Conservation (phyloP, 1,140 invertebrate genomes). For the Drosophila kanapiae region DNA sequence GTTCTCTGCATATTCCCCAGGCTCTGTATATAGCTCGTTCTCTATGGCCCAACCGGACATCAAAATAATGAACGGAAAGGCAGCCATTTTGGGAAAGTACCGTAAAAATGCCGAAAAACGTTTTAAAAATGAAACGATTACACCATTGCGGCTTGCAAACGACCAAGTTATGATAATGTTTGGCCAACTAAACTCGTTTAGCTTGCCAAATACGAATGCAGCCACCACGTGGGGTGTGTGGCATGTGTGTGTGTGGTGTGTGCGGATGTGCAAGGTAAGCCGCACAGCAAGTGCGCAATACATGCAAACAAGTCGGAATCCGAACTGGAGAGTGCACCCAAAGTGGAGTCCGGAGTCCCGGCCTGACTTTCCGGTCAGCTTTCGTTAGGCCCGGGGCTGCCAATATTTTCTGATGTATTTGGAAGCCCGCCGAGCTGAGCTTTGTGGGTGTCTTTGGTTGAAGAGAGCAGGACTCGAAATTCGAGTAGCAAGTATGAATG, state of each 20-base stretch:
- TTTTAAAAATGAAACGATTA: constrained; percentile 83
- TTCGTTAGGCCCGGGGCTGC: constrained; percentile 41
- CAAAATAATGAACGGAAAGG: constrained; percentile 82
- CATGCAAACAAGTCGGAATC: constrained; percentile 63
- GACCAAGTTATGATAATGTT: constrained; percentile 83
- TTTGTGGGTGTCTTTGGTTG: constrained; percentile 33
- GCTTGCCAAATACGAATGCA: constrained; percentile 59
- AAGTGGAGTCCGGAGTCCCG: constrained; percentile 18
- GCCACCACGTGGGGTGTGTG: not conserved
- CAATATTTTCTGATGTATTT: constrained; percentile 77
- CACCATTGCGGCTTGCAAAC: constrained; percentile 81
- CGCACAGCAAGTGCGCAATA: constrained; percentile 63
- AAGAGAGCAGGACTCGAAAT: not conserved
- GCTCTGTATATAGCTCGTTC: too few relatives aligned
- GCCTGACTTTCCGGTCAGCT: constrained; percentile 42
- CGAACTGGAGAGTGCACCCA: constrained; percentile 17
- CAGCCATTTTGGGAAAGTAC: constrained; percentile 48
- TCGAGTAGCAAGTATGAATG: constrained; percentile 46
- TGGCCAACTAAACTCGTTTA: constrained; percentile 83
- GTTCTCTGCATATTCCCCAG: not conserved
- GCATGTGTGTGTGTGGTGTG: constrained; percentile 15
- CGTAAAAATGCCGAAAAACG: constrained; percentile 75
- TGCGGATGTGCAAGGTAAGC: constrained; percentile 64
- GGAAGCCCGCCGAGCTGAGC: constrained; percentile 49
- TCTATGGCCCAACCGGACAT: constrained; percentile 56